phyloP scores from a whole-genome alignment of 2,113 vertebrate species.

The Vicugna pacos region DNA sequence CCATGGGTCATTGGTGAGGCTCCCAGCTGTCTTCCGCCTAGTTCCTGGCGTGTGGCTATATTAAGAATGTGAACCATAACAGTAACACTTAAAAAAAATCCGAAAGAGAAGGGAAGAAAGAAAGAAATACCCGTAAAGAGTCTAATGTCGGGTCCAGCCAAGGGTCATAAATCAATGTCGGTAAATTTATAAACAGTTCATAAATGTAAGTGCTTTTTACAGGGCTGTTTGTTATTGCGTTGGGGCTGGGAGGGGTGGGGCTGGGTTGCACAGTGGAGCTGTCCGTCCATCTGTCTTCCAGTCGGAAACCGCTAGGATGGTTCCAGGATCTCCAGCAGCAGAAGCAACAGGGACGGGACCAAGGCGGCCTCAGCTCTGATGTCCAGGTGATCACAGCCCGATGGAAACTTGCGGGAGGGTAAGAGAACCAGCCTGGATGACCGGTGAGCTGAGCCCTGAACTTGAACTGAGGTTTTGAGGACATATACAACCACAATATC shows the following conservation, averaged over 20 bases:
- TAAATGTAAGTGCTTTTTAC: slow-evolving; percentile 90
- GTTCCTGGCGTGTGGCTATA: slow-evolving; percentile 73
- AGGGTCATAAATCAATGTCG: slow-evolving; percentile 88
- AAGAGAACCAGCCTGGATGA: neutral
- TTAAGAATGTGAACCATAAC: slow-evolving; percentile 85
- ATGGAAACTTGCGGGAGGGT: accelerated
- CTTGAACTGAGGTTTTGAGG: neutral
- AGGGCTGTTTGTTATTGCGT: slow-evolving; percentile 88
- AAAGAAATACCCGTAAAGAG: slow-evolving; percentile 86
- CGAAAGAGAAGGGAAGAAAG: slow-evolving; percentile 81
- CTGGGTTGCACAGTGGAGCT: slow-evolving; percentile 61
- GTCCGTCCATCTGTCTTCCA: slow-evolving; percentile 64
- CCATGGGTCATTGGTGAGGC: slow-evolving; percentile 54
- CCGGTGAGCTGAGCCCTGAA: neutral
- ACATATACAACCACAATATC: neutral
- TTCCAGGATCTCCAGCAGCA: neutral
- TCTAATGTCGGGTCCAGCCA: slow-evolving; percentile 86
- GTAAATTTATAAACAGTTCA: slow-evolving; percentile 90
- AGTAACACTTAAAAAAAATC: slow-evolving; percentile 86
- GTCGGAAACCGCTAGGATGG: neutral
- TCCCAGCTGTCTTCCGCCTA: slow-evolving; percentile 74
- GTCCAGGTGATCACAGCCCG: neutral
- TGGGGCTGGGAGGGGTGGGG: slow-evolving; percentile 67
- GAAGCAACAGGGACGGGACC: slow-evolving; percentile 15
- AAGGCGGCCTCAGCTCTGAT: accelerated